Conservation (phyloP, 2,888 invertebrate genomes). For the Altica lythri region DNA sequence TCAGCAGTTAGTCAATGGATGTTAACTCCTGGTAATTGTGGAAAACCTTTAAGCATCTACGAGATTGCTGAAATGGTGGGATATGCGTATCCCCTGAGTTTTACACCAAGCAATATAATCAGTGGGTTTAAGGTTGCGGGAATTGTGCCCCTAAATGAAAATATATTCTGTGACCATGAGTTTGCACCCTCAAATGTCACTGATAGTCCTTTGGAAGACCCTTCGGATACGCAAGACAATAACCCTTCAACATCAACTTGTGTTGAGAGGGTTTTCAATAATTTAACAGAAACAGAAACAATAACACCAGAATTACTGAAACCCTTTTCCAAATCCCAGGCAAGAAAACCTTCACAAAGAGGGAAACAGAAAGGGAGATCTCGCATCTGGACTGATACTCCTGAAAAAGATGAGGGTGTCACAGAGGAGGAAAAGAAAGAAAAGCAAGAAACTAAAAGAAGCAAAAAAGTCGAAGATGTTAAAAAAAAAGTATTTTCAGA, state of each 20-base stretch:
- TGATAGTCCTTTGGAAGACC: background rate
- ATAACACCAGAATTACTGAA: background rate
- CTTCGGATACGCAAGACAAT: background rate
- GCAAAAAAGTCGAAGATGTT: background rate
- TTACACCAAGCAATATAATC: background rate
- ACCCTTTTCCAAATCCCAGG: background rate
- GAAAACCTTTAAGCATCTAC: background rate
- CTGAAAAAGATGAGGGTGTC: no score
- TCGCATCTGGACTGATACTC: no score
- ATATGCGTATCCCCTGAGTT: no score
- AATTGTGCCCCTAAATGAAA: background rate
- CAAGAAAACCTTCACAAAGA: background rate
- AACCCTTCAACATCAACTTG: slow-evolving; percentile 1
- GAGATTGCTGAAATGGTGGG: background rate
- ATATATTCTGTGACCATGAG: background rate
- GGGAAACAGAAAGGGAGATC: background rate
- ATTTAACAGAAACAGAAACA: background rate
- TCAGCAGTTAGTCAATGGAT: background rate
- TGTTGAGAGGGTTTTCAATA: background rate
- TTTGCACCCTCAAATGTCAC: background rate
- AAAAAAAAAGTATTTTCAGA: background rate
- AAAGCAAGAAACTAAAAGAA: no score
- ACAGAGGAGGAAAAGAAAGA: no score
- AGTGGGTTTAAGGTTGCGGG: background rate
- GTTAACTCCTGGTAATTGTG: background rate